Evolutionary conservation across 2,113 vertebrate genomes (phyloP).

Genomic region (Nerophis ophidion): DNA sequence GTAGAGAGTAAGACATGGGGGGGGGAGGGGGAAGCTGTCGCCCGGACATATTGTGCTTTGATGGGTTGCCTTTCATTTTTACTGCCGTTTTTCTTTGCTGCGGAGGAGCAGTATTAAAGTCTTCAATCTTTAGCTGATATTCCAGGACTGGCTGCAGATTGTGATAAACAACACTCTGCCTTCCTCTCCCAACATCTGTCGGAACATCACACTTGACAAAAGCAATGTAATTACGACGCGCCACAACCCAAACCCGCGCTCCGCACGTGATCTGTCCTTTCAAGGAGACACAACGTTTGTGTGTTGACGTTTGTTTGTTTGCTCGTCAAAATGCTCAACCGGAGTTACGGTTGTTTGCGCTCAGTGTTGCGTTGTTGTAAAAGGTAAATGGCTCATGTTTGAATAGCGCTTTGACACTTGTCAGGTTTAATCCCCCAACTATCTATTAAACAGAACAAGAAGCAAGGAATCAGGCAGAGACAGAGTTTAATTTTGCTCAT

Average conservation of each 20-base stretch:
- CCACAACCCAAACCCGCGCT: constrained; percentile 36
- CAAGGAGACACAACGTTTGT: no score
- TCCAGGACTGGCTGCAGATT: constrained; percentile 58
- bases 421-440: no score
- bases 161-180: constrained; percentile 56
- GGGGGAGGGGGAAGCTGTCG: constrained; percentile 28
- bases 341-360: no score
- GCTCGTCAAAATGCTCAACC: no score
- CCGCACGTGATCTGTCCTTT: constrained; percentile 20
- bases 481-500: no score
- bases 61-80: constrained; percentile 67
- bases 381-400: no score
- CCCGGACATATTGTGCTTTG: constrained; percentile 66
- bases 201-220: constrained; percentile 51
- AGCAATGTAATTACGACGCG: constrained; percentile 60
- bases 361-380: no score
- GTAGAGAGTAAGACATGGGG: background rate
- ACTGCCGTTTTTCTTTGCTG: constrained; percentile 61
- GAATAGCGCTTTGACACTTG: no score
- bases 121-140: constrained; percentile 66
- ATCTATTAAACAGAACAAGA: no score
- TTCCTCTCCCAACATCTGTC: constrained; percentile 61
- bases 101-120: constrained; percentile 62
- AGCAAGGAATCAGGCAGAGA: no score
- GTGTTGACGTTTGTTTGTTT: no score